Base-by-base conservation (phyloP, 30 jellyfish, hydroid and myxozoan species). In the Turritopsis dohrnii region DNA sequence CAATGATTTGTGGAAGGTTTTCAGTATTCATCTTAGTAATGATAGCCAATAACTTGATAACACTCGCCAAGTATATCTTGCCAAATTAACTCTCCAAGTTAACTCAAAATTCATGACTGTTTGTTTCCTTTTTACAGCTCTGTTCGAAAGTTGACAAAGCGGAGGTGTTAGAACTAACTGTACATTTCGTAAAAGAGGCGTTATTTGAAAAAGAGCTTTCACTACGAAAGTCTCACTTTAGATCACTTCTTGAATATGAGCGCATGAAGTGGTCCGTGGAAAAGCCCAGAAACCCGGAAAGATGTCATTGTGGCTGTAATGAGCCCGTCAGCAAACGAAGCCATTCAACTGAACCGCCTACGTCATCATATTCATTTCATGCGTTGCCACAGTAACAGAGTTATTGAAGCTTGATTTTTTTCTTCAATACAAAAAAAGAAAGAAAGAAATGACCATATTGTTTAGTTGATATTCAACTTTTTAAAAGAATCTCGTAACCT, bases 121-220 rank as follows among this genome's bases (percentile, higher is more conserved):
- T 69, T n/a, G 9, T 69, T 69, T 66, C 19, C 30, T 27, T 27
- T 9, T 54, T 1, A 18, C 53, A 81, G 88, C 88, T 81, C 29
- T 52, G 74, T 1, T 52, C 88, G n/a, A 81, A 81, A 65, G 88
- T 81, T 8, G 88, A 81, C 66, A 81, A 81, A 81, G 88, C 88
- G 17, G 88, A 81, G 24, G 74, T 81, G 9, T 24, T 81, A 7
- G 88, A 81, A 60, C 4, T 81, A 65, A 81, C 88, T 20, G 88
- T 81, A 16, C 81, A 81, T 24, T 81, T 81, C 41, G 88, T 81
- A 19, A 74, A 74, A 74, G 83, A 74, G 23, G 41, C 83, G 28
- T 74, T 74, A 74, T 16, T 74, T 72, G 83, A 74, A n/a, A 74
- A 74, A 3, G 83, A 74, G 31, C 22, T 69, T 9, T 69, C 77